Evolutionary conservation across 1,140 invertebrate genomes (phyloP).

Genomic region (Agrilus planipennis): DNA sequence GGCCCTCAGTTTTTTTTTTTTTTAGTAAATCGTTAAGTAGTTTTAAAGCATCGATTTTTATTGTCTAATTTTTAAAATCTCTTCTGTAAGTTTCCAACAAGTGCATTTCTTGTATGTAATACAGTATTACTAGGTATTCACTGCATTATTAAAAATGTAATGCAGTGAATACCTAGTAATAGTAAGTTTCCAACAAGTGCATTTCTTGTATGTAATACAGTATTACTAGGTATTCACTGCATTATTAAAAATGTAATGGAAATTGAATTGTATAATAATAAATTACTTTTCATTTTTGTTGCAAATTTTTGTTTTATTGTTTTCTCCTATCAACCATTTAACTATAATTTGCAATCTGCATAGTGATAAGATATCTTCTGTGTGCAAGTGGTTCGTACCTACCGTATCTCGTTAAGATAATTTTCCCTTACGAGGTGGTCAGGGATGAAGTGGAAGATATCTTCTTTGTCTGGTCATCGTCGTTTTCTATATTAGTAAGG

Average conservation of each 20-base stretch:
- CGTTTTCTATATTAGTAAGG: background rate
- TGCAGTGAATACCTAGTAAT: no score
- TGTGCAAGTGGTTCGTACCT: constrained; percentile 21
- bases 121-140: constrained; percentile 64
- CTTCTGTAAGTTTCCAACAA: constrained; percentile 77
- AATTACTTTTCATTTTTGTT: no score
- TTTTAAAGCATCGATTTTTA: constrained; percentile 27
- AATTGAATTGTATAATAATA: no score
- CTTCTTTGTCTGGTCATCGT: background rate
- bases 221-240: constrained; percentile 59
- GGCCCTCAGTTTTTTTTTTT: constrained; percentile 14
- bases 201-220: constrained; percentile 82
- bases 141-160: no score
- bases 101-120: constrained; percentile 82
- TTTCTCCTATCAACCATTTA: no score
- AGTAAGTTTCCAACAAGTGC: constrained; percentile 76
- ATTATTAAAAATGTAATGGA: no score
- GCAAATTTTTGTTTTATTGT: no score
- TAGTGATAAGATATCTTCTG: no score
- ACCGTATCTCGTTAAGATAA: constrained; percentile 2
- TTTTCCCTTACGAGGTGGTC: background rate
- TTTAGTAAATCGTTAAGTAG: constrained; percentile 12
- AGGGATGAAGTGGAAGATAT: background rate
- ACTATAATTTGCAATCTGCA: no score
- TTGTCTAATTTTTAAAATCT: constrained; percentile 29